Percentiles rank a stretch among this genome's conserved stretches.
Conservation (phyloP, 2,888 invertebrate genomes). For the Nephrotoma appendiculata region DNA sequence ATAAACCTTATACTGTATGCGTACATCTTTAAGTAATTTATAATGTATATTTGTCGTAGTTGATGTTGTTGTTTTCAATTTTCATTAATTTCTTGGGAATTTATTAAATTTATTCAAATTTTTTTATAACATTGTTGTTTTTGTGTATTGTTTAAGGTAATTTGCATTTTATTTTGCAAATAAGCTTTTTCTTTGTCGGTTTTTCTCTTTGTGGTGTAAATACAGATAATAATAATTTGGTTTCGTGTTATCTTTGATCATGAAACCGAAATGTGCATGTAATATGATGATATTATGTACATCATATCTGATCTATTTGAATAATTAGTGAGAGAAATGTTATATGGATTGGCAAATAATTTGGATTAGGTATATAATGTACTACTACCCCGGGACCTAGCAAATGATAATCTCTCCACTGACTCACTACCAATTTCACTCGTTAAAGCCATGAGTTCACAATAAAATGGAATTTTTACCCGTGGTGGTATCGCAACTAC, state of each 20-base stretch:
- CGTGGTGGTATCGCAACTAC: too few relatives aligned
- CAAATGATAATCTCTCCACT: too few relatives aligned
- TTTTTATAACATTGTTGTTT: background rate
- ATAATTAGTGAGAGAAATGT: too few relatives aligned
- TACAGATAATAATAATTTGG: background rate
- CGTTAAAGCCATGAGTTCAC: too few relatives aligned
- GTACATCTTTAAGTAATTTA: background rate
- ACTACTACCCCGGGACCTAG: too few relatives aligned
- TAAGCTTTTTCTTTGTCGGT: background rate
- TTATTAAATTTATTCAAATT: background rate
- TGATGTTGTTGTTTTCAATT: background rate
- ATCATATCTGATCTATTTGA: too few relatives aligned
- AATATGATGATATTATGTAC: background rate
- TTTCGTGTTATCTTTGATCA: background rate
- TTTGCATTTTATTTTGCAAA: background rate
- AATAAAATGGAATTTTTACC: too few relatives aligned
- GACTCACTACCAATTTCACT: too few relatives aligned
- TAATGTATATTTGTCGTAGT: background rate
- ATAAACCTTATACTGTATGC: background rate
- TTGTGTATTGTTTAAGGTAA: background rate
- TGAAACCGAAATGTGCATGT: background rate
- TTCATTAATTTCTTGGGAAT: background rate
- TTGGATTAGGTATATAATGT: too few relatives aligned
- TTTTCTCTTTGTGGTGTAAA: background rate
- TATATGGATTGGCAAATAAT: too few relatives aligned